phyloP scores from a whole-genome alignment of 2,113 vertebrate species.

The Channa argus region DNA sequence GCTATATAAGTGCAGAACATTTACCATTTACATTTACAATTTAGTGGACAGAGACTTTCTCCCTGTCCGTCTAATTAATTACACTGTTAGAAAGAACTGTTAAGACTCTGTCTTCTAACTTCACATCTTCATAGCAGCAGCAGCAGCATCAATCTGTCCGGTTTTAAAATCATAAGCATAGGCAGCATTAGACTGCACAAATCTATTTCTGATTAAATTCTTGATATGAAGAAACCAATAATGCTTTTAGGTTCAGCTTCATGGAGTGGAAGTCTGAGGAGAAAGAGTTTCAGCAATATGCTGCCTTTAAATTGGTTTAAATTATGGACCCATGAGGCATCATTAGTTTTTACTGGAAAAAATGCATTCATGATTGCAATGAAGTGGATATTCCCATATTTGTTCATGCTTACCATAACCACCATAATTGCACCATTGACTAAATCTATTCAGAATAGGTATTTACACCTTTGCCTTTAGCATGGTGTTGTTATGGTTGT shows the following conservation, averaged over 20 bases:
- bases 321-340: slow-evolving; percentile 1
- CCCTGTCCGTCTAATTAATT: neutral
- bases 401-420: too few species aligned
- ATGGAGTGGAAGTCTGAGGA: neutral
- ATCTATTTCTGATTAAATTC: neutral
- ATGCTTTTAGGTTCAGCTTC: neutral
- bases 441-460: too few species aligned
- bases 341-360: slow-evolving; percentile 18
- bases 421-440: too few species aligned
- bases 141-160: slow-evolving; percentile 4
- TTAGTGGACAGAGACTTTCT: slow-evolving; percentile 5
- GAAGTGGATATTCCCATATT: too few species aligned
- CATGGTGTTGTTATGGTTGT: too few species aligned
- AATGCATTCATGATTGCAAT: neutral
- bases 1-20: too few species aligned
- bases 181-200: neutral
- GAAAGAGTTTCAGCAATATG: neutral
- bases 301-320: slow-evolving; percentile 20
- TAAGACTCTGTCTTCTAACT: slow-evolving; percentile 6
- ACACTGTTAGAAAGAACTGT: neutral
- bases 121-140: slow-evolving; percentile 8
- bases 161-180: neutral
- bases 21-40: too few species aligned
- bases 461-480: too few species aligned
- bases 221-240: neutral